phyloP scores from a whole-genome alignment of 92 coral and sea anemone genomes.

The Phenganax stokvisi region DNA sequence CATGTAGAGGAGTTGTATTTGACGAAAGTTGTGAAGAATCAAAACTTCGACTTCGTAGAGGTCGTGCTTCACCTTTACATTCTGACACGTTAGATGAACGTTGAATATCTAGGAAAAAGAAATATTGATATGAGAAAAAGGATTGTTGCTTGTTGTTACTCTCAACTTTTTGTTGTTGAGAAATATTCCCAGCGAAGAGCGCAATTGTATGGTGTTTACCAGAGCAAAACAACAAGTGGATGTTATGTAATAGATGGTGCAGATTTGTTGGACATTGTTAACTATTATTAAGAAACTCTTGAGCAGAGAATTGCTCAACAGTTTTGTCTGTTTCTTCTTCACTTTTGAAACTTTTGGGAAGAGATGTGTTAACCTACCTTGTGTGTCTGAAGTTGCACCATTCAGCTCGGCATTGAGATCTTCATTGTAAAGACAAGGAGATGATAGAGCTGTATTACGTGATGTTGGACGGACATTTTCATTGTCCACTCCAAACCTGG shows the following conservation, averaged over 20 bases:
- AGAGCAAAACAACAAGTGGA: too few relatives aligned
- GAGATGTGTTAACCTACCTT: not conserved
- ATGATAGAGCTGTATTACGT: constrained; percentile 9
- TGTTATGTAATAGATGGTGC: too few relatives aligned
- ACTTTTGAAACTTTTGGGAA: not conserved
- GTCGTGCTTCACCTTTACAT: not conserved
- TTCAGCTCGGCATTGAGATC: not conserved
- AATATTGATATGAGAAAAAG: not conserved
- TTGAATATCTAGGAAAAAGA: not conserved
- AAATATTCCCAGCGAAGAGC: too few relatives aligned
- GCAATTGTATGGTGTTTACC: too few relatives aligned
- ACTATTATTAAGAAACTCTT: too few relatives aligned
- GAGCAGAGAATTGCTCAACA: too few relatives aligned
- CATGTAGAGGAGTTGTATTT: not conserved
- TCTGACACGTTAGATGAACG: not conserved
- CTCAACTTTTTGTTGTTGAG: not conserved
- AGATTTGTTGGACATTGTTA: too few relatives aligned
- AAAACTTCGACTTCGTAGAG: constrained; percentile 19
- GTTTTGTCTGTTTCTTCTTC: too few relatives aligned
- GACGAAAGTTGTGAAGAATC: not conserved
- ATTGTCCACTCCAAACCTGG: constrained; percentile 21
- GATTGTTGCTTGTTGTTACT: too few relatives aligned
- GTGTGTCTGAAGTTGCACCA: not conserved
- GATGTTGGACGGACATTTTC: not conserved
- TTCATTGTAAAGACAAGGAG: constrained; percentile 16